Base-by-base conservation (phyloP, 1,140 invertebrate species). In the Hetaerina americana region DNA sequence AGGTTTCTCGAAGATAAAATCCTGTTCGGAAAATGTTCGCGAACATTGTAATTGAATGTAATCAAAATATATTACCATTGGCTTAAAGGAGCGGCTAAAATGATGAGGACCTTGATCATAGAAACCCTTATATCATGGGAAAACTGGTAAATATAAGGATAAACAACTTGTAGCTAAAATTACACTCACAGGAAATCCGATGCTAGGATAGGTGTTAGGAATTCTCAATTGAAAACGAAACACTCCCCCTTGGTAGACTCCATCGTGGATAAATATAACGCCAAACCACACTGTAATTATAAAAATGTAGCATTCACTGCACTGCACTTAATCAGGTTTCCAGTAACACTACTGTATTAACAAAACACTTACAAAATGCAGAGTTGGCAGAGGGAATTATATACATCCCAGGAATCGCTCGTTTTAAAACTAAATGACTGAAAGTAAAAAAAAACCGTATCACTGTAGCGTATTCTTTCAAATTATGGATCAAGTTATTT, bases 141-240 rank as follows among this genome's bases (percentile, higher is more conserved):
- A n/a, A n/a, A n/a, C n/a, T n/a, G n/a, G n/a, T n/a, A n/a, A n/a
- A n/a, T n/a, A n/a, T n/a, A n/a, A n/a, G n/a, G n/a, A n/a, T n/a
- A n/a, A n/a, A n/a, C n/a, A n/a, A n/a, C n/a, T n/a, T n/a, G n/a
- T n/a, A n/a, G n/a, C n/a, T n/a, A n/a, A n/a, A n/a, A n/a, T n/a
- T n/a, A n/a, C n/a, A n/a, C n/a, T n/a, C n/a, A 94, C 91, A 74
- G 94, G 92, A 80, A 89, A 89, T 79, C 88, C 89, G 76, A 90
- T 89, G 82, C 94, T 89, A 22, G 95, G 95, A 82, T 95, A 97
- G 76, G 88, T 90, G 76, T 93, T 90, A 73, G 94, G 92, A 78
- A 98, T 86, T 71, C 86, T 85, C 73, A 98, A 82, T 70, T 87
- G 90, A 81, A 97, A 97, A 76, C 94, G 87, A 78, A 97, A 96